Evolutionary conservation across 2,113 vertebrate genomes (phyloP).

Genomic region (Pandion haliaetus): DNA sequence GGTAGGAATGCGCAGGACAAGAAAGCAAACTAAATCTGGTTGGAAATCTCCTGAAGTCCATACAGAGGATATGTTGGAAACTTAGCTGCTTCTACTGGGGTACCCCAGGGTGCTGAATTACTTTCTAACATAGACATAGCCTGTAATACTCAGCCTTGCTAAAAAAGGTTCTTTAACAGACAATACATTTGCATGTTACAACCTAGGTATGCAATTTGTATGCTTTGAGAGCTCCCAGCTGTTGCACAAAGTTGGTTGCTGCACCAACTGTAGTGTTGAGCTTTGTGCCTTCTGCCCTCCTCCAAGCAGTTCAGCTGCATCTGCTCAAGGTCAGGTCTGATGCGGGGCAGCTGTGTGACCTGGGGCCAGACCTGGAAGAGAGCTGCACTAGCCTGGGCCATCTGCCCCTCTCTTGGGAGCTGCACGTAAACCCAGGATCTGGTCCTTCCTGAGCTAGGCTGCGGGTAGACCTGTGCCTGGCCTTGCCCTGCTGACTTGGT

Average conservation of each 20-base stretch:
- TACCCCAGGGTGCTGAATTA: background rate
- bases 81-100: background rate
- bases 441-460: background rate
- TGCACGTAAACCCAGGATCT: background rate
- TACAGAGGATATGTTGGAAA: background rate
- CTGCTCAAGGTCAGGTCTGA: background rate
- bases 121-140: background rate
- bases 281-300: background rate
- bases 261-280: fast-evolving
- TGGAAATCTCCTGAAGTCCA: background rate
- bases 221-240: background rate
- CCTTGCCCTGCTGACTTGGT: background rate
- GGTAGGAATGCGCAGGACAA: fast-evolving
- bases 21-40: background rate
- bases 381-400: background rate
- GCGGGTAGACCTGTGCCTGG: background rate
- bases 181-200: background rate
- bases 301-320: background rate
- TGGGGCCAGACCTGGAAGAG: background rate
- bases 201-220: background rate
- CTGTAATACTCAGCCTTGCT: background rate
- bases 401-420: background rate
- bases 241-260: background rate
- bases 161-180: background rate
- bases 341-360: background rate